A percentile compares a stretch with the other conserved stretches of the same genome.
phyloP scores from a whole-genome alignment of 2,797 vertebrate species.

The Anas bahamensis region DNA sequence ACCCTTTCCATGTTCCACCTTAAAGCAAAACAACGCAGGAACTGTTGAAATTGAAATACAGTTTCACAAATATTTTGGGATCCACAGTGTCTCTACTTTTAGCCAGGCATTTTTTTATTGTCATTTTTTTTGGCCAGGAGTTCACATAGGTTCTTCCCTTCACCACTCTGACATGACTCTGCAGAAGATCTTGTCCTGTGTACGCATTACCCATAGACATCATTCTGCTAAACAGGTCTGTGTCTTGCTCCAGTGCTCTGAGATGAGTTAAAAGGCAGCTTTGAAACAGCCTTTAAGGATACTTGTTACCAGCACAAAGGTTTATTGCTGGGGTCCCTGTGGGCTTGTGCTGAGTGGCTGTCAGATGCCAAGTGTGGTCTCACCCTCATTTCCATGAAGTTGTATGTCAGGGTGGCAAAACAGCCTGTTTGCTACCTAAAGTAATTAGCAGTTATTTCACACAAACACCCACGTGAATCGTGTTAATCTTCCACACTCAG shows the following conservation, averaged over 20 bases:
- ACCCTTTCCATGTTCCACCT: no score
- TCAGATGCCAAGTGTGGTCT: neutral
- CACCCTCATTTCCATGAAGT: neutral
- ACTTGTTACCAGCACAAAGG: neutral
- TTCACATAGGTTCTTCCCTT: neutral
- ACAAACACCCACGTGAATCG: neutral
- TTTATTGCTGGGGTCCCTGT: neutral
- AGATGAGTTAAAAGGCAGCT: neutral
- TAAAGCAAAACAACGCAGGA: neutral
- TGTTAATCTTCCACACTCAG: neutral
- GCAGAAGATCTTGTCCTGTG: neutral
- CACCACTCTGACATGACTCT: neutral
- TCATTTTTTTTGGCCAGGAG: neutral
- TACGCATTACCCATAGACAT: neutral
- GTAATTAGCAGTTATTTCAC: neutral
- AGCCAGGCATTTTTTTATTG: neutral
- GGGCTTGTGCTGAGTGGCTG: neutral
- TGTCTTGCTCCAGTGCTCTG: neutral
- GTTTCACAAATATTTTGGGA: neutral
- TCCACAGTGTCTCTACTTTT: neutral
- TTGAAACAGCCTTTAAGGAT: neutral
- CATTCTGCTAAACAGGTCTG: neutral
- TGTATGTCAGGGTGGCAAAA: neutral
- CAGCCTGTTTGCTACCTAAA: neutral
- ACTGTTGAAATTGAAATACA: accelerated